phyloP scores from a whole-genome alignment of 1,140 invertebrate species.

The Drosophila nigrodunni region DNA sequence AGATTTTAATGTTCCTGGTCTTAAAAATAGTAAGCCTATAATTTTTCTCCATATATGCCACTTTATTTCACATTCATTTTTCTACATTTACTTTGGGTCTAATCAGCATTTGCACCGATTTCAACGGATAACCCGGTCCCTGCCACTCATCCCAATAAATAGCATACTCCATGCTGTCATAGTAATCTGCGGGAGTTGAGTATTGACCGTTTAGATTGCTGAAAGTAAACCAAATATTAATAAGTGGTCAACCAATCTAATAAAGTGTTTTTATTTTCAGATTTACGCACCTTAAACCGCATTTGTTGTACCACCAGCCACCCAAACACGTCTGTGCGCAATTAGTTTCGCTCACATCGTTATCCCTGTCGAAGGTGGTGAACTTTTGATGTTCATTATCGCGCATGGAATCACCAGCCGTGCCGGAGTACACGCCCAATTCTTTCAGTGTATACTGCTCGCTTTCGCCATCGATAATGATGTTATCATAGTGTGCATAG shows the following conservation, averaged over 20 bases:
- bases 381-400: constrained; percentile 89
- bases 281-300: constrained; percentile 50
- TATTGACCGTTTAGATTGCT: constrained; percentile 61
- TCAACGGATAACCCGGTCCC: constrained; percentile 36
- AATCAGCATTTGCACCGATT: constrained; percentile 44
- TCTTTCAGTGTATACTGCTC: constrained; percentile 88
- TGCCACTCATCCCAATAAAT: constrained; percentile 48
- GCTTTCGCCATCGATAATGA: constrained; percentile 87
- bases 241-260: not conserved
- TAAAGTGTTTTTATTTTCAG: not conserved
- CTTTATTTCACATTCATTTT: not conserved
- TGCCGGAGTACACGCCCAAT: constrained; percentile 88
- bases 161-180: constrained; percentile 32
- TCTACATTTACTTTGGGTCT: constrained; percentile 29
- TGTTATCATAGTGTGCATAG: constrained; percentile 87
- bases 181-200: constrained; percentile 25
- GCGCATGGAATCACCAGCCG: constrained; percentile 88
- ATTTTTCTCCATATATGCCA: too few relatives aligned
- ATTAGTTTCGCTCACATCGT: constrained; percentile 88
- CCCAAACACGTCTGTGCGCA: constrained; percentile 88
- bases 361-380: constrained; percentile 89
- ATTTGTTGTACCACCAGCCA: constrained; percentile 88
- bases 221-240: not conserved
- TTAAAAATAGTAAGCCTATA: too few relatives aligned
- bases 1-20: too few relatives aligned